A percentile compares a stretch with the other conserved stretches of the same genome.
These are phyloP conservation scores for Drosophila nr. medialis DNA, from an alignment of 2,888 invertebrate species.

Conservation along the genomic window DNA sequence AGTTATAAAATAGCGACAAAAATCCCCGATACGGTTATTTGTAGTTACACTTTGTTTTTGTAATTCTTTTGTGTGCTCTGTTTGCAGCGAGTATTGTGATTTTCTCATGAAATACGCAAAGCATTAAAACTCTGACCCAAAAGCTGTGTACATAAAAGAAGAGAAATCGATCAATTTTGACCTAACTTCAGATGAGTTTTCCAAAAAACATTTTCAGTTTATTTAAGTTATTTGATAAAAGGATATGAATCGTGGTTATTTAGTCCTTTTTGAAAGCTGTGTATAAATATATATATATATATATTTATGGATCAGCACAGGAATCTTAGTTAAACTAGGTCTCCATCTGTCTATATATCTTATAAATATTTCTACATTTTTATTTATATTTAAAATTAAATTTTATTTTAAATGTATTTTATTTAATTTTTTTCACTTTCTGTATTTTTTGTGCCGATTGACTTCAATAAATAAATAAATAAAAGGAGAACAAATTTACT, in stretches of 20 bases:
- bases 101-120: not conserved
- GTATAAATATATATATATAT: not conserved
- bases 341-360: too few relatives aligned
- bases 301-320: not conserved
- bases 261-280: not conserved
- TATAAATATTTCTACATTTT: too few relatives aligned
- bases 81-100: conserved; percentile 37
- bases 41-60: conserved; percentile 8
- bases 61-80: conserved; percentile 2
- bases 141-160: not conserved
- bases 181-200: not conserved
- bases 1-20: conserved; percentile 60
- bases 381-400: too few relatives aligned
- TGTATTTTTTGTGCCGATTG: too few relatives aligned
- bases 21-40: conserved; percentile 42
- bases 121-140: not conserved
- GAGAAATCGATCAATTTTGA: not conserved
- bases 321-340: not conserved
- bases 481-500: too few relatives aligned
- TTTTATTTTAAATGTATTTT: too few relatives aligned
- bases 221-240: not conserved
- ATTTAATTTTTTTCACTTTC: too few relatives aligned
- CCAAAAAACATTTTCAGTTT: too few relatives aligned
- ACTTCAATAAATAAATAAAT: too few relatives aligned
- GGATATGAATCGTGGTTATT: not conserved